Evolutionary conservation across 2,113 vertebrate genomes (phyloP).

Genomic region (Erythrolamprus reginae): DNA sequence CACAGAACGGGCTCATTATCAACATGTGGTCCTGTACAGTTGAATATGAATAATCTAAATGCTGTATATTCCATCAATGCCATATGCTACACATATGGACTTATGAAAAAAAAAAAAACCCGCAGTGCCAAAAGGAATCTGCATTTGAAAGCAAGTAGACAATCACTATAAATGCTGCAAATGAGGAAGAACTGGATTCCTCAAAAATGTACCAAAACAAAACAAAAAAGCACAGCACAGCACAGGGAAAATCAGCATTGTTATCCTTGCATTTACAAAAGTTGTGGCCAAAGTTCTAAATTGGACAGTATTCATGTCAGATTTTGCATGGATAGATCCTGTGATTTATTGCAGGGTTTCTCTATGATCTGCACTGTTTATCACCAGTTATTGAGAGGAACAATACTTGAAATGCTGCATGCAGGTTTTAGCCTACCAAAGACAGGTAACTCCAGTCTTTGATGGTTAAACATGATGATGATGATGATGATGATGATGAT

Average conservation of each 20-base stretch:
- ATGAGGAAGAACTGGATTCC: not conserved
- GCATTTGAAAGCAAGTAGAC: constrained; percentile 12
- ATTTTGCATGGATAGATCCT: not conserved
- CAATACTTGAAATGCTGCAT: not conserved
- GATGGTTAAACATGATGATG: not conserved
- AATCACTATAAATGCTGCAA: not conserved
- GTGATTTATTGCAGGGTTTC: not conserved
- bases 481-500: too few species aligned
- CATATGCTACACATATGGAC: constrained; percentile 58
- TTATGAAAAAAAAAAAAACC: constrained; percentile 54
- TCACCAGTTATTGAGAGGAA: not conserved
- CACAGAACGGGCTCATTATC: constrained; percentile 70
- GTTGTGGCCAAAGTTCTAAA: not conserved
- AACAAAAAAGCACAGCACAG: too few species aligned
- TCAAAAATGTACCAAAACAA: not conserved
- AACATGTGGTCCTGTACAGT: constrained; percentile 65
- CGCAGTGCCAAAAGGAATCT: constrained; percentile 35
- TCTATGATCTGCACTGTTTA: not conserved
- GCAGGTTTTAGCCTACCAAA: not conserved
- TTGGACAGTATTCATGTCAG: not conserved
- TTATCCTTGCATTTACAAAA: not conserved
- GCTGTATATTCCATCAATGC: constrained; percentile 40
- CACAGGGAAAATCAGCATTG: not conserved
- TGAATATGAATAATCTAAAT: constrained; percentile 61
- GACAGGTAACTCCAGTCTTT: not conserved